Evolutionary conservation across 2,113 vertebrate genomes (phyloP), one percentile per base, ranked within the genome.

Genomic region (Hippocampus mohnikei): DNA sequence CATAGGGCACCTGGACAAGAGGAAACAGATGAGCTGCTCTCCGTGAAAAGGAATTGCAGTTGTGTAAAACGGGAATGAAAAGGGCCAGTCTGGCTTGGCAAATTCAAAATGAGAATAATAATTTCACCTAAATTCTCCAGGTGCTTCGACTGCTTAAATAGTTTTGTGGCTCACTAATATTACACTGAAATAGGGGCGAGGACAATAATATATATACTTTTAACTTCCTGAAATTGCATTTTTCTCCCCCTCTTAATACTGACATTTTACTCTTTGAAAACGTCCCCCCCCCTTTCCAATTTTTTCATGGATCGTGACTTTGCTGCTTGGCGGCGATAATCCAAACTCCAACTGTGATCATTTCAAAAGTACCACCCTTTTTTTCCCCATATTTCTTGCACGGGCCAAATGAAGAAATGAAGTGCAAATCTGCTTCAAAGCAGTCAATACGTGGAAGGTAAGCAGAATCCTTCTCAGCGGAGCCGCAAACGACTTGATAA

Each of bases 401-500:
- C 16, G 23, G 48, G 56, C 55, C 48, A 5, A 18, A 50, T 62
- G n/a, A 55, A 23, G 42, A 70, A 64, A 66, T 46, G 2, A 68
- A 20, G 55, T 60, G 15, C 25, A 60, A 58, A 58, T 58, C 56
- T 15, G 25, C 23, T 27, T 29, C 29, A 58, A n/a, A 70, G 66
- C 74, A 67, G 59, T 75, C 67, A 23, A 55, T 18, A 41, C 2
- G 37, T 1, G 48, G 48, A 13, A 37, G 67, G 46, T 67, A 21
- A 65, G 10, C 66, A 29, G 52, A 76, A 65, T 62, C 53, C 66
- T 74, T 81, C 62, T 76, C 7, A 55, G 29, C 33, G 15, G 33
- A 59, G 66, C 55, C 41, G 55, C 16, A 78, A 67, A 71, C 68
- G 53, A 78, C 66, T 66, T 74, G 76, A 82, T 72, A 64, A 48